Conservation (phyloP, 2,888 invertebrate genomes). For the Brachynemurus nebulosus region DNA sequence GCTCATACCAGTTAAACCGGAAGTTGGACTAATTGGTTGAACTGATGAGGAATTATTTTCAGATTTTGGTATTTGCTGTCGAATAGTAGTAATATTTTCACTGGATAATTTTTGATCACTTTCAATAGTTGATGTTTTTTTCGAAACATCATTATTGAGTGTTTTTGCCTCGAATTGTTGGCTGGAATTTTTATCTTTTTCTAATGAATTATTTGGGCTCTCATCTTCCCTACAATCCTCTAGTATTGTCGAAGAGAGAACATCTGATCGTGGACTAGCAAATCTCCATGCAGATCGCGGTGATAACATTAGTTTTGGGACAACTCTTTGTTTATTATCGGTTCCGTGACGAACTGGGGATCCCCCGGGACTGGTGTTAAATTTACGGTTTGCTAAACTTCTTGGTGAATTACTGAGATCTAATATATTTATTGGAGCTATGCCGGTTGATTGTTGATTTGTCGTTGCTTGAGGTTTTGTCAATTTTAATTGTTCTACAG, state of each 20-base stretch:
- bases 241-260: slow-evolving; percentile 72
- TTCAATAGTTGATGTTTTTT: neutral
- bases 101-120: neutral
- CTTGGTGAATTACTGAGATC: slow-evolving; percentile 59
- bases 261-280: slow-evolving; percentile 62
- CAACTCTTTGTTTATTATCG: slow-evolving; percentile 28
- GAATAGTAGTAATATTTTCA: neutral
- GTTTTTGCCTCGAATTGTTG: too few species aligned
- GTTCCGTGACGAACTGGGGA: slow-evolving; percentile 33
- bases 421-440: slow-evolving; percentile 46
- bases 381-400: slow-evolving; percentile 49
- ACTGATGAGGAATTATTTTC: neutral
- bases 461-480: slow-evolving; percentile 39
- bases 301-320: slow-evolving; percentile 44
- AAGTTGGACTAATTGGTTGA: too few species aligned
- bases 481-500: slow-evolving; percentile 64
- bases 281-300: slow-evolving; percentile 61
- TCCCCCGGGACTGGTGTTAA: slow-evolving; percentile 38
- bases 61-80: neutral
- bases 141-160: neutral
- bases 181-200: slow-evolving; percentile 30
- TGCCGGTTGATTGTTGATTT: slow-evolving; percentile 19
- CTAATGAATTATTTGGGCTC: slow-evolving; percentile 44
- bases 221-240: slow-evolving; percentile 76
- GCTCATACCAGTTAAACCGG: slow-evolving; percentile 15